Base-by-base conservation (phyloP, 2,888 invertebrate genomes). In the Scaptomyza caliginosa region DNA sequence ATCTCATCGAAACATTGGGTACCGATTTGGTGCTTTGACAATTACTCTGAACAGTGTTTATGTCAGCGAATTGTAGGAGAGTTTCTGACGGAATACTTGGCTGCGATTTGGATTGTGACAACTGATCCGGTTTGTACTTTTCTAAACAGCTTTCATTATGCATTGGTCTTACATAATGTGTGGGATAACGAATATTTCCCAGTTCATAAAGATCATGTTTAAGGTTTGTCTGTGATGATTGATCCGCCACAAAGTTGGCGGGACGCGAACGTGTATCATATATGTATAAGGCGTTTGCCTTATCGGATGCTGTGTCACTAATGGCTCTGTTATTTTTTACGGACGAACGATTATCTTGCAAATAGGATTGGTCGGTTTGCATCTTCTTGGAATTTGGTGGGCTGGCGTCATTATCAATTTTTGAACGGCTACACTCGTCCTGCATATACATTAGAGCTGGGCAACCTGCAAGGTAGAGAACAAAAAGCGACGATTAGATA, bases 391-490 rank as follows among this genome's bases (percentile, higher is more conserved):
- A 51, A 34, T 32, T 32, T 34, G 17, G 7, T 28, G 6, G 45
- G 34, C 28, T 28, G 16, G 26, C 21, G 19, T 7, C 36, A 26
- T 19, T 54, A 40, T 42, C 36, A 42, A 17, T 13, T 36, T 19
- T 43, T 21, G 34, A 49, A 58, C 21, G 23, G 36, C 40, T 48
- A 58, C 69, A 77, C 66, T 86, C 86, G 43, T 80, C 57, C 43
- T 73, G 57, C 66, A 72, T 64, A 21, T 68, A 70, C 63, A 84
- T 86, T 66, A 82, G 46, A 74, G 81, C 86, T 74, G 84, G 81
- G 77, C 45, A 63, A 51, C 30, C 81, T 82, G 58, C 1, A 57
- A 74, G 3, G 16, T 39, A 51, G 67, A 0, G 63, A 57, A 66
- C 67, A 32, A 52, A 10, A 59, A 60, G 28, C 69, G 36, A 55